A percentile compares a stretch with the other conserved stretches of the same genome.
These are phyloP conservation scores for Thalassoma bifasciatum DNA, from an alignment of 2,113 vertebrate species.

Conservation along the genomic window DNA sequence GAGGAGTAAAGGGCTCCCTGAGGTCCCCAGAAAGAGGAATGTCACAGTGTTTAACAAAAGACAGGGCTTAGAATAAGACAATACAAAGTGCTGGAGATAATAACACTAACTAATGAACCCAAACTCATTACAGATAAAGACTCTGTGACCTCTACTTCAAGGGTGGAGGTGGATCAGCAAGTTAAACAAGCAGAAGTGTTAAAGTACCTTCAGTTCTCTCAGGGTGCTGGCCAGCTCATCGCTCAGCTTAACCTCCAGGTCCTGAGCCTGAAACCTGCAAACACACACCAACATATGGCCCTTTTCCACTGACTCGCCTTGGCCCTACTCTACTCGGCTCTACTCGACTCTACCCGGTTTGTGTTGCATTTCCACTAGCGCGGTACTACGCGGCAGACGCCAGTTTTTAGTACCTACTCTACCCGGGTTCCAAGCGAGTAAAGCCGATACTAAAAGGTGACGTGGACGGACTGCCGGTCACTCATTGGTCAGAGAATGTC, in stretches of 20 bases:
- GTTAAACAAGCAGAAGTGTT: background rate
- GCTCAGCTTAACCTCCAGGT: constrained; percentile 89
- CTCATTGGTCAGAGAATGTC: too few relatives aligned
- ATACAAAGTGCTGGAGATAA: constrained; percentile 38
- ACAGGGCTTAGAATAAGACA: constrained; percentile 57
- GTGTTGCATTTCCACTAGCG: too few relatives aligned
- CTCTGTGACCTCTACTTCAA: background rate
- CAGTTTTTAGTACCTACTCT: too few relatives aligned
- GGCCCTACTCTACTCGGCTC: too few relatives aligned
- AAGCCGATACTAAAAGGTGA: too few relatives aligned
- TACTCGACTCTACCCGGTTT: too few relatives aligned
- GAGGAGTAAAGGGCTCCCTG: constrained; percentile 19
- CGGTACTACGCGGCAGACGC: too few relatives aligned
- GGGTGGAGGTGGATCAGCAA: constrained; percentile 11
- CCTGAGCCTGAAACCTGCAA: constrained; percentile 85
- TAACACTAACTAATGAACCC: constrained; percentile 19
- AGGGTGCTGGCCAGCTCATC: constrained; percentile 86
- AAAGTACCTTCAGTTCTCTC: constrained; percentile 86
- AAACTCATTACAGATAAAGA: constrained; percentile 61
- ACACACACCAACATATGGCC: accelerated
- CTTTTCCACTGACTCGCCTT: too few relatives aligned
- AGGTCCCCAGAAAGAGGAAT: constrained; percentile 26
- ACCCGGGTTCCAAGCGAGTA: too few relatives aligned
- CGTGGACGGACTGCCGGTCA: too few relatives aligned
- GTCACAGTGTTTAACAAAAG: constrained; percentile 29